Evolutionary conservation across 2,888 invertebrate species (phyloP), one percentile per base, ranked within the genome.

Genomic region (Lottia scabra): DNA sequence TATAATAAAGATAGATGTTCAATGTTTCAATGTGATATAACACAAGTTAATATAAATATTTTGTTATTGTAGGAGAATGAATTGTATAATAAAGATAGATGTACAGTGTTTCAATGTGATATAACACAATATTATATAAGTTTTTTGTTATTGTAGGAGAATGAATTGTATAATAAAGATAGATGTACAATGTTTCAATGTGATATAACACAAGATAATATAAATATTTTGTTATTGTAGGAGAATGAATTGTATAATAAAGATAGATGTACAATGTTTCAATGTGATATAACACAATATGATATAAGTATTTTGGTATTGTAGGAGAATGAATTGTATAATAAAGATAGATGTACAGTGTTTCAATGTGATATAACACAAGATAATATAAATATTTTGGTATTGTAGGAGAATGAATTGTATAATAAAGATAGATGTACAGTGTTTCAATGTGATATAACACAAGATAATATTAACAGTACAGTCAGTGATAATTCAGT

Each of bases 381-480:
- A 5, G 92, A 93, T 27, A 90, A 92, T 75, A 91, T 95, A 70
- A 92, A 93, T 78, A 89, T 38, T 38, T 30, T 63, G 72, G 69
- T 67, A 68, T 76, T 78, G 15, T 78, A 89, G 89, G 85, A 86
- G 13, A 87, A 90, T 84, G 91, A 92, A 12, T 87, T 93, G 12
- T 98, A 94, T 85, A 90, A 94, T 83, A 90, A 92, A 16, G 88
- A 89, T 1, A 91, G 91, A 38, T 93, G 97, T 80, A 92, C 92
- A 68, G 96, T 94, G 0, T 98, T 98, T 87, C 94, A 94, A 79
- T 93, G 94, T 80, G 98, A 98, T 90, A 91, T 97, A 71, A 96
- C 96, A 0, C 92, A 92, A 6, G 92, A 93, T 30, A 90, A 92
- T 75, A 91, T 95, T 70, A 92, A 93, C 78, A 89, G 92, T n/a